Percentiles rank a stretch among this genome's conserved stretches.
These are phyloP conservation scores for Trematomus bernacchii DNA, from an alignment of 2,797 vertebrate species.

Conservation along the genomic window DNA sequence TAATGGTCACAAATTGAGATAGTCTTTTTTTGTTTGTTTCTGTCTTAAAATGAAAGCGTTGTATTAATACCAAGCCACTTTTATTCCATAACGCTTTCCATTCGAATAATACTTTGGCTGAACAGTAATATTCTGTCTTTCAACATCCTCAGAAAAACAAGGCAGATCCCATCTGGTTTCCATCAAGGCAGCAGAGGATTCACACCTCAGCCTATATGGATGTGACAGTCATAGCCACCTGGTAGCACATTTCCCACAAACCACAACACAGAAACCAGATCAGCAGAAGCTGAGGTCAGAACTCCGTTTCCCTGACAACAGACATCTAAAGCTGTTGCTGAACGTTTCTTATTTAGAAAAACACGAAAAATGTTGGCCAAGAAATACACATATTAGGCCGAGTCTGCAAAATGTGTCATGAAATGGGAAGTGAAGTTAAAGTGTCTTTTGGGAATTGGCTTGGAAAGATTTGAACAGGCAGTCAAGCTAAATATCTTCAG, in stretches of 20 bases:
- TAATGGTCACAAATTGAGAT: background rate
- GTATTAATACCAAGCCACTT: background rate
- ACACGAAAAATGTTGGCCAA: slow-evolving; percentile 56
- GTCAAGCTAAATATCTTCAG: slow-evolving; percentile 9
- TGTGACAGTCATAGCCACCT: slow-evolving; percentile 36
- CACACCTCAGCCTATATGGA: slow-evolving; percentile 38
- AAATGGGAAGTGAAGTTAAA: slow-evolving; percentile 55
- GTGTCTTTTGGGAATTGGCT: slow-evolving; percentile 22
- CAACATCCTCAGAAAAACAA: slow-evolving; percentile 33
- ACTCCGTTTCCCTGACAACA: slow-evolving; percentile 56
- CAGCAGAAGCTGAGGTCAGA: slow-evolving; percentile 23
- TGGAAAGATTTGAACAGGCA: slow-evolving; percentile 28
- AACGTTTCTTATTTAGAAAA: slow-evolving; percentile 55
- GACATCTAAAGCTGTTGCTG: slow-evolving; percentile 44
- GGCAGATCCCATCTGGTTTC: slow-evolving; percentile 40
- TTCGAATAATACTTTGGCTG: slow-evolving; percentile 6
- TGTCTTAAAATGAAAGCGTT: no score
- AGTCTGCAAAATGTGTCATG: slow-evolving; percentile 55
- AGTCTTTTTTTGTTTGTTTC: background rate
- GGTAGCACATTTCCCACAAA: slow-evolving; percentile 48
- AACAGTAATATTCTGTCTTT: slow-evolving; percentile 19
- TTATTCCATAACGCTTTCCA: slow-evolving; percentile 17
- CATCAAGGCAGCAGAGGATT: slow-evolving; percentile 42
- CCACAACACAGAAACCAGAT: slow-evolving; percentile 36
- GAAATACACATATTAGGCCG: slow-evolving; percentile 42